A percentile compares a stretch with the other conserved stretches of the same genome.
phyloP scores from a whole-genome alignment of 2,113 vertebrate genomes.

The Anhinga anhinga region DNA sequence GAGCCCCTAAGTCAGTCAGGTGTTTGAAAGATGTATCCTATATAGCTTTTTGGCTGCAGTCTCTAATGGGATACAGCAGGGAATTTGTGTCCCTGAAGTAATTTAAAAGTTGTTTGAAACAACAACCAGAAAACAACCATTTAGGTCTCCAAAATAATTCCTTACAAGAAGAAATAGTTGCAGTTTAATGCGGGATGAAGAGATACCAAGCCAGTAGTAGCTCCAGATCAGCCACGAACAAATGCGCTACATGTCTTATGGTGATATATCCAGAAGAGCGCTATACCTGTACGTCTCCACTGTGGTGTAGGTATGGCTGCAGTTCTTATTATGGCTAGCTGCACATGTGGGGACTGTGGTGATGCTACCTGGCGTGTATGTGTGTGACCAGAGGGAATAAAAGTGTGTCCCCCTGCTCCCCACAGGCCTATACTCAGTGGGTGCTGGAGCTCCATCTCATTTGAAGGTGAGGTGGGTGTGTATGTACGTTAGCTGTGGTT shows the following conservation, averaged over 20 bases:
- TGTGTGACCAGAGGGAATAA: too few species aligned
- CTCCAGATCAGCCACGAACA: neutral
- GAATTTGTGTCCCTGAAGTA: neutral
- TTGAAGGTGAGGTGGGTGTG: neutral
- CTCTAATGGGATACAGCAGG: neutral
- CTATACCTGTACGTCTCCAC: fast-evolving
- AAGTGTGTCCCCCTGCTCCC: neutral
- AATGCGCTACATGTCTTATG: neutral
- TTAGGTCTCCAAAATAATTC: neutral
- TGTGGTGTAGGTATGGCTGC: neutral
- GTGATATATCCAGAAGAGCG: neutral
- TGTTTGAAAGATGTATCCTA: neutral
- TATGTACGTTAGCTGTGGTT: neutral
- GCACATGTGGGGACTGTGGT: fast-evolving
- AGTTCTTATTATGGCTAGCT: neutral
- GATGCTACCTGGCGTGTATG: neutral
- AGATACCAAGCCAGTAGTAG: neutral
- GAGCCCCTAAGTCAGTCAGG: neutral
- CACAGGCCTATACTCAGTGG: fast-evolving
- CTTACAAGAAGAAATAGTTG: neutral
- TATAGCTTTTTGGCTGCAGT: neutral
- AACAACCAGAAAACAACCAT: neutral
- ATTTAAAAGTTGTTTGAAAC: neutral
- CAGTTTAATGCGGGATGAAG: neutral
- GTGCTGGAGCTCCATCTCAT: neutral